Conservation (phyloP, 2,888 invertebrate genomes). For the Maniola hyperantus region DNA sequence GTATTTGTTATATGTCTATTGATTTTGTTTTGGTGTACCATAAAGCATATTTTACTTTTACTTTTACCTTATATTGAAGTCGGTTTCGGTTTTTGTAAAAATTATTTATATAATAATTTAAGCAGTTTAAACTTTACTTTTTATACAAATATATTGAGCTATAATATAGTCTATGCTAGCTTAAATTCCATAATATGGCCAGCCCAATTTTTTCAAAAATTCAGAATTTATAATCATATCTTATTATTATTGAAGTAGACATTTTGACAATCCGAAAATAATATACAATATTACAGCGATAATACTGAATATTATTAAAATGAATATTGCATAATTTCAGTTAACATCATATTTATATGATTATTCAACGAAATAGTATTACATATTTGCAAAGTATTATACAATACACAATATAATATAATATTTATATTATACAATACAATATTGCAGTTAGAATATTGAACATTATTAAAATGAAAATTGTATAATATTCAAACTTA, state of each 20-base stretch:
- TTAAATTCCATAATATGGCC: constrained; percentile 13
- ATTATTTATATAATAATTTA: constrained; percentile 16
- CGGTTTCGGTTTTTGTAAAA: not conserved
- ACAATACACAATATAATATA: too few species aligned
- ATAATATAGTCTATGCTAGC: constrained; percentile 20
- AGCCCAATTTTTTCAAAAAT: not conserved
- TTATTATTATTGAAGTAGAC: not conserved
- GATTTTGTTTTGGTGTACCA: too few species aligned
- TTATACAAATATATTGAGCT: constrained; percentile 27
- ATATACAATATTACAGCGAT: constrained; percentile 3
- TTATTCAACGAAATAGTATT: too few species aligned
- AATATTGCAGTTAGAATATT: too few species aligned
- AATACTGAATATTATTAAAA: not conserved
- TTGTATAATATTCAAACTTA: not conserved
- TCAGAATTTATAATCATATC: not conserved
- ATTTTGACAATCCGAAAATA: constrained; percentile 1
- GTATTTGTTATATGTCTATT: too few species aligned
- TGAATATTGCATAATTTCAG: too few species aligned
- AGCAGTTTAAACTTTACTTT: constrained; percentile 9
- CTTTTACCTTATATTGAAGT: not conserved
- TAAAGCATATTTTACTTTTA: too few species aligned
- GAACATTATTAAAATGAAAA: too few species aligned
- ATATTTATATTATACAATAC: too few species aligned
- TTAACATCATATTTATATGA: too few species aligned
- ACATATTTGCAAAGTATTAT: too few species aligned